A percentile compares a stretch with the other conserved stretches of the same genome.
Evolutionary conservation across 2,888 invertebrate species (phyloP).

Genomic region (Ceratothoa steindachneri): DNA sequence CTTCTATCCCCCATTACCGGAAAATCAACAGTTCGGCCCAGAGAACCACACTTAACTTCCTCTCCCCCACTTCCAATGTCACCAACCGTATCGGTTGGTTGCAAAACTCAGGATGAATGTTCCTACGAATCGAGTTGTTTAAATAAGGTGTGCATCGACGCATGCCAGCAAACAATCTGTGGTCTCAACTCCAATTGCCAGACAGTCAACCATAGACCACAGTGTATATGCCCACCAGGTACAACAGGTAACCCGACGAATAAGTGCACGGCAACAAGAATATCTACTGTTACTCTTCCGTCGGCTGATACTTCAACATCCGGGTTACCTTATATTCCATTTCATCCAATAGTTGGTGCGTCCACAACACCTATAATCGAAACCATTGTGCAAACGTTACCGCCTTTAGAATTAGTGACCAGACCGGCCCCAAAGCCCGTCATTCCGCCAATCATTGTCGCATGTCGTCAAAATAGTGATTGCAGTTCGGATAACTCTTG

Average conservation of each 20-base stretch:
- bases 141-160: slow-evolving; percentile 25
- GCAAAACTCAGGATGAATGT: slow-evolving; percentile 24
- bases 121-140: slow-evolving; percentile 25
- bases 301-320: background rate
- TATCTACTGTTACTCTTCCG: background rate
- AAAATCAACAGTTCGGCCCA: background rate
- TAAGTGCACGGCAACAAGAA: background rate
- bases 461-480: background rate
- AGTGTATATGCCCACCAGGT: slow-evolving; percentile 63
- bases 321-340: background rate
- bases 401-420: too few species aligned
- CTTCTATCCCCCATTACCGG: slow-evolving; percentile 17
- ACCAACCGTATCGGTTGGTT: slow-evolving; percentile 18
- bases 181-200: slow-evolving; percentile 74
- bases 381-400: background rate
- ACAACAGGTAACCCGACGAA: slow-evolving; percentile 51
- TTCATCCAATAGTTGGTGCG: slow-evolving; percentile 14
- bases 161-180: slow-evolving; percentile 55
- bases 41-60: background rate
- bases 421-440: background rate
- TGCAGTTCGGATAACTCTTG: slow-evolving; percentile 22
- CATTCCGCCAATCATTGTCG: background rate
- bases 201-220: slow-evolving; percentile 63
- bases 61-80: background rate
- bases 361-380: background rate